Evolutionary conservation across 2,113 vertebrate genomes (phyloP), one percentile per base, ranked within the genome.

Genomic region (Solea solea): DNA sequence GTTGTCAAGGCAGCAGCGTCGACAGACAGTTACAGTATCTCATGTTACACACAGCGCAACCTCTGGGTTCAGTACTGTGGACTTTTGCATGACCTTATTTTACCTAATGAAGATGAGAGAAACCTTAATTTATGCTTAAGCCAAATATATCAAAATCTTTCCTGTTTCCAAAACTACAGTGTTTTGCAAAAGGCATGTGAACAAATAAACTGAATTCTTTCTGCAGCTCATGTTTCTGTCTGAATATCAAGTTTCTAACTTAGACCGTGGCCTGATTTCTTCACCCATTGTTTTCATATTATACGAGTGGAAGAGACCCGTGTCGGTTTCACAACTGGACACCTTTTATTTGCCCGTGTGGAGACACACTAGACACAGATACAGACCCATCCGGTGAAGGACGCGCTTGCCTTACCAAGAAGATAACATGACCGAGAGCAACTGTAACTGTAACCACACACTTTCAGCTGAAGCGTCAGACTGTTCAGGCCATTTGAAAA

Each of bases 251-350:
- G 72, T 85, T 77, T 74, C 59, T 48, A 8, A 62, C 56, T 54
- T 63, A 55, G 42, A 14, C 52, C 49, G 15, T 68, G 25, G 60
- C 28, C 65, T 72, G 56, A 82, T 84, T 85, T 85, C 57, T 57
- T 69, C 39, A 15, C 25, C 56, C 16, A 69, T 78, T 83, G 72
- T 82, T 88, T 5, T 67, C 27, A 71, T 71, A 78, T 78, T 64
- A 72, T 62, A 74, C 42, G 53, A 63, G 56, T 41, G 5, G 55
- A 57, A 72, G 48, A 57, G 44, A 82, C 41, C 41, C 15, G 83
- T 80, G 72, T 85, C 84, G 50, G 42, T 84, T 86, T 77, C 65
- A 53, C 51, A 85, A 86, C 41, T 45, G 61, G 81, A 86, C 69
- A 83, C 79, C 72, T 13, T 51, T 61, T 40, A n/a, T 72, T 78